These are phyloP conservation scores for Danionella cerebrum DNA, from an alignment of 2,113 vertebrate genomes.

Conservation along the genomic window DNA sequence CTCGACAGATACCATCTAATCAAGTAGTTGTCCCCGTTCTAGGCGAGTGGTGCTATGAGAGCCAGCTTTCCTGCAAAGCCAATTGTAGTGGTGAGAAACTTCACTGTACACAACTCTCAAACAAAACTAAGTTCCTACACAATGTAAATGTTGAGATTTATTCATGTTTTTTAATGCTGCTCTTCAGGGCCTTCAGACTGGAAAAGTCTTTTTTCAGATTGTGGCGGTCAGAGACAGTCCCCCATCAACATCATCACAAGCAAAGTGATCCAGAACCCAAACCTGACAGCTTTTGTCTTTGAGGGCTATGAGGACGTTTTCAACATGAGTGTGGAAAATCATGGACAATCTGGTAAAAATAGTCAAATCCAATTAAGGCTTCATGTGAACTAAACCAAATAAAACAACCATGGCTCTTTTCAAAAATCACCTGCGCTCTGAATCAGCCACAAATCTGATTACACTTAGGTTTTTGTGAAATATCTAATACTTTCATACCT, in stretches of 20 bases:
- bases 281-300: conserved; percentile 63
- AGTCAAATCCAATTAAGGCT: too few relatives aligned
- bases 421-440: too few relatives aligned
- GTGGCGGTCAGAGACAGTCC: conserved; percentile 67
- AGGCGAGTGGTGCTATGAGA: conserved; percentile 70
- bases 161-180: not conserved
- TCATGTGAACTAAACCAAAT: not conserved
- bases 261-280: conserved; percentile 40
- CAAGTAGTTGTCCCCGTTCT: conserved; percentile 29
- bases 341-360: conserved; percentile 72
- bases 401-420: too few relatives aligned
- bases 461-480: too few relatives aligned
- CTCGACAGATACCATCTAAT: not conserved
- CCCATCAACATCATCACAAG: conserved; percentile 77
- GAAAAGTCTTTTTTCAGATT: conserved; percentile 34
- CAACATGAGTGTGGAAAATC: conserved; percentile 64
- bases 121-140: not conserved
- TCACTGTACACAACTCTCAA: too few relatives aligned
- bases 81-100: conserved; percentile 58
- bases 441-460: too few relatives aligned
- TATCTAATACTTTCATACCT: too few relatives aligned
- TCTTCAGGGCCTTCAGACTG: conserved; percentile 66
- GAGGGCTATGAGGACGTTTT: conserved; percentile 57
- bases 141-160: not conserved
- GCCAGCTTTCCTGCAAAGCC: conserved; percentile 53